phyloP scores from a whole-genome alignment of 1,140 invertebrate genomes.

The Aphidius gifuensis region DNA sequence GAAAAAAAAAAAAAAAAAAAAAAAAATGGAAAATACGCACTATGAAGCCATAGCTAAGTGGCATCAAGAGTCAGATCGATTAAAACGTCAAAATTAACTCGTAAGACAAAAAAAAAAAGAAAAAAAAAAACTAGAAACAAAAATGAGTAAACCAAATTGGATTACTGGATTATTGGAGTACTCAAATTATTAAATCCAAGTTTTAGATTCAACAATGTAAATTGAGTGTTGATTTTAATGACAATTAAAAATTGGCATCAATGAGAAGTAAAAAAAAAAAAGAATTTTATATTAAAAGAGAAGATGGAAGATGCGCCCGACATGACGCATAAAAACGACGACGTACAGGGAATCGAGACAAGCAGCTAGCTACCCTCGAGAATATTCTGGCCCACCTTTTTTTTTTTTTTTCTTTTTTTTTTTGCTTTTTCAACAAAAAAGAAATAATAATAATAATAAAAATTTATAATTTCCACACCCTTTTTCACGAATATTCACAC shows the following conservation, averaged over 20 bases:
- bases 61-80: conserved; percentile 17
- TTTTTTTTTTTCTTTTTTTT: too few relatives aligned
- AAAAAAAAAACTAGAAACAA: not conserved
- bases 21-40: not conserved
- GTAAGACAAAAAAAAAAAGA: not conserved
- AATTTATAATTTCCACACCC: too few relatives aligned
- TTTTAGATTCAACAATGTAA: not conserved
- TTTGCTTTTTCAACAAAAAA: too few relatives aligned
- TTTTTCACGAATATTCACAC: too few relatives aligned
- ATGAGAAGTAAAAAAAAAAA: too few relatives aligned
- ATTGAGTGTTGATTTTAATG: too few relatives aligned
- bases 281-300: not conserved
- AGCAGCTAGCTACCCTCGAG: conserved; percentile 13
- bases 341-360: not conserved
- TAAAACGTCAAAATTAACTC: conserved; percentile 35
- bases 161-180: too few relatives aligned
- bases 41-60: conserved; percentile 16
- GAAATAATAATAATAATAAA: too few relatives aligned
- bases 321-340: conserved; percentile 32
- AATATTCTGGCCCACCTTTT: conserved; percentile 15
- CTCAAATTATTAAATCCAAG: too few relatives aligned
- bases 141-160: conserved; percentile 2
- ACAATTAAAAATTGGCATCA: too few relatives aligned
- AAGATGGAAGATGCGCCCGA: conserved; percentile 31
- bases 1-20: too few relatives aligned